These are phyloP conservation scores for Pterocles burchelli DNA, from an alignment of 2,113 vertebrate species.

Conservation along the genomic window DNA sequence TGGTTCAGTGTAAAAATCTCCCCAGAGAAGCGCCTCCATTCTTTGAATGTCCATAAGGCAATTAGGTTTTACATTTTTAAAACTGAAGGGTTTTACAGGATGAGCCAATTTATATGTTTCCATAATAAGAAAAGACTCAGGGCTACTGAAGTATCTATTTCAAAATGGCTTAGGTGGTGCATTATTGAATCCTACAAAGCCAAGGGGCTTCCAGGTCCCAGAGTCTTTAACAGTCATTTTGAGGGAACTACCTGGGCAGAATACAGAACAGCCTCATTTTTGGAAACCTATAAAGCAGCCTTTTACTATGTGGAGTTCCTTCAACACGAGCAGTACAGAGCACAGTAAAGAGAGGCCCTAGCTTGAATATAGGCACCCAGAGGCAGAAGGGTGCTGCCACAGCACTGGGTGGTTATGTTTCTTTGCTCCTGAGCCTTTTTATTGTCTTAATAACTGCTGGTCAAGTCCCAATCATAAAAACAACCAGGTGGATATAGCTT, in stretches of 20 bases:
- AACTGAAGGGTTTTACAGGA: slow-evolving; percentile 66
- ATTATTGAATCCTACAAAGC: slow-evolving; percentile 72
- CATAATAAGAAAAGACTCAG: slow-evolving; percentile 65
- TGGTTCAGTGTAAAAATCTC: slow-evolving; percentile 65
- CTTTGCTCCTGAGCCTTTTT: neutral
- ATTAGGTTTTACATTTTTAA: slow-evolving; percentile 71
- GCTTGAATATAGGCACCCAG: neutral
- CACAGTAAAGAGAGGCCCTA: neutral
- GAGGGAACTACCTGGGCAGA: slow-evolving; percentile 61
- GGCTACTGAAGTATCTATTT: slow-evolving; percentile 43
- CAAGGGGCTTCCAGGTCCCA: slow-evolving; percentile 68
- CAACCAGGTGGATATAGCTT: neutral
- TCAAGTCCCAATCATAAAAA: neutral
- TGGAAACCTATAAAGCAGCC: slow-evolving; percentile 27
- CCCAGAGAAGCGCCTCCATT: slow-evolving; percentile 71
- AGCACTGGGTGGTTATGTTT: neutral
- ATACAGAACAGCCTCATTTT: slow-evolving; percentile 65
- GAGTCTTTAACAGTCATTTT: slow-evolving; percentile 63
- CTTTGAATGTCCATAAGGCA: slow-evolving; percentile 74
- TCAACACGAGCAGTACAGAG: neutral
- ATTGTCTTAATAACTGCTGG: slow-evolving; percentile 17
- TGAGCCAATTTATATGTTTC: slow-evolving; percentile 63
- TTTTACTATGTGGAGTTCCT: slow-evolving; percentile 4
- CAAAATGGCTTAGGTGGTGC: slow-evolving; percentile 69
- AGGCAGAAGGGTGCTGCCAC: neutral